Conservation (phyloP, 1,140 invertebrate species). For the Drosophila neocordata region DNA sequence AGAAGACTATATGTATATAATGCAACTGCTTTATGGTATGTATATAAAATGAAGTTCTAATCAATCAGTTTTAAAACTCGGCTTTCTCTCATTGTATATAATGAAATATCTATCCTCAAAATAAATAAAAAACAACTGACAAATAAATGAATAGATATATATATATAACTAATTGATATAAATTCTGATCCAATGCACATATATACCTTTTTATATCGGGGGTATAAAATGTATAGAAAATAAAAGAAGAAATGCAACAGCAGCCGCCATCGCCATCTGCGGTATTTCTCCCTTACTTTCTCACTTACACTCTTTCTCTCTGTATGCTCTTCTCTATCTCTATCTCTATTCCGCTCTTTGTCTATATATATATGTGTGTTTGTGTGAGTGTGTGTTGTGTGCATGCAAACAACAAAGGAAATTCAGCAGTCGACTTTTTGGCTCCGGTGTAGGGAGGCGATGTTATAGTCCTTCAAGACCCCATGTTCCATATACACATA, state of each 20-base stretch:
- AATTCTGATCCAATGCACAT: no score
- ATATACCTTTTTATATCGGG: no score
- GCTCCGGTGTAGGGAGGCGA: conserved; percentile 24
- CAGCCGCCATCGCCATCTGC: conserved; percentile 14
- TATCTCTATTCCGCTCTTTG: not conserved
- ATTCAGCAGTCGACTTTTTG: conserved; percentile 71
- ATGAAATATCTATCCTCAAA: no score
- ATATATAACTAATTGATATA: no score
- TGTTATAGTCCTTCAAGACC: conserved; percentile 29
- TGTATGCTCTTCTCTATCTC: not conserved
- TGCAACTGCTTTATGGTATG: no score
- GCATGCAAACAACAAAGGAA: conserved; percentile 79
- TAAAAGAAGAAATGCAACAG: conserved; percentile 39
- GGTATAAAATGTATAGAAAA: no score
- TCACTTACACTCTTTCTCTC: not conserved
- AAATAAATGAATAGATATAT: no score
- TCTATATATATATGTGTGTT: not conserved
- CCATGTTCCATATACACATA: not conserved
- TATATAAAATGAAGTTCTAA: no score
- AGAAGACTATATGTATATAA: no score
- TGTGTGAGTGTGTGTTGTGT: conserved; percentile 52
- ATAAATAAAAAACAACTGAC: no score
- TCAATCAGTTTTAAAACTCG: no score
- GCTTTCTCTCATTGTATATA: no score
- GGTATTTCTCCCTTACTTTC: not conserved